Evolutionary conservation across 2,888 invertebrate genomes (phyloP).

Genomic region (Standfussiana lucernea): DNA sequence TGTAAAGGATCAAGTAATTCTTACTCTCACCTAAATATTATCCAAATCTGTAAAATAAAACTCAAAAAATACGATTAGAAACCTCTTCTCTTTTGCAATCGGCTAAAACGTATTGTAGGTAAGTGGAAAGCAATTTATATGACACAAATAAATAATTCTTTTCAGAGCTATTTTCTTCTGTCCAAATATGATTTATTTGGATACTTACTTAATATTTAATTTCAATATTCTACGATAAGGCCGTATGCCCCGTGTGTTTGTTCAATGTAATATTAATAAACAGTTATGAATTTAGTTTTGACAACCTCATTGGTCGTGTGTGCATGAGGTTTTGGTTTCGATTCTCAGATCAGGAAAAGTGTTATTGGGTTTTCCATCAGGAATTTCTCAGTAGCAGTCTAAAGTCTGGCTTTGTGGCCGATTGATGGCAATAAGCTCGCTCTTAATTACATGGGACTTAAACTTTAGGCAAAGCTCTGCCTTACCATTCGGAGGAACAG

Average conservation of each 20-base stretch:
- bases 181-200: constrained; percentile 23
- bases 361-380: too few species aligned
- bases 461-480: background rate
- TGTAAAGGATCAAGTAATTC: too few species aligned
- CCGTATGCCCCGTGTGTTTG: background rate
- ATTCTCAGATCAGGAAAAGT: background rate
- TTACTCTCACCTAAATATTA: background rate
- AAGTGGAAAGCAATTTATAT: background rate
- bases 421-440: background rate
- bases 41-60: background rate
- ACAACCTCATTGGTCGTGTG: too few species aligned
- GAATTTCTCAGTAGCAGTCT: too few species aligned
- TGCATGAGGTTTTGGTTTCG: background rate
- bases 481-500: background rate
- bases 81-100: background rate
- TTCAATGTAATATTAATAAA: background rate
- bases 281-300: too few species aligned
- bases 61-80: background rate
- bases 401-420: background rate
- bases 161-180: background rate
- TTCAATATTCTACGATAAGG: background rate
- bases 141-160: constrained; percentile 1
- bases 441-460: background rate
- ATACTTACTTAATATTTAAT: constrained; percentile 8
- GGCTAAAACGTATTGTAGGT: background rate